Percentiles rank a stretch among this genome's conserved stretches.
Evolutionary conservation across 1,140 invertebrate genomes (phyloP).

Genomic region (Dreissena rostriformis): DNA sequence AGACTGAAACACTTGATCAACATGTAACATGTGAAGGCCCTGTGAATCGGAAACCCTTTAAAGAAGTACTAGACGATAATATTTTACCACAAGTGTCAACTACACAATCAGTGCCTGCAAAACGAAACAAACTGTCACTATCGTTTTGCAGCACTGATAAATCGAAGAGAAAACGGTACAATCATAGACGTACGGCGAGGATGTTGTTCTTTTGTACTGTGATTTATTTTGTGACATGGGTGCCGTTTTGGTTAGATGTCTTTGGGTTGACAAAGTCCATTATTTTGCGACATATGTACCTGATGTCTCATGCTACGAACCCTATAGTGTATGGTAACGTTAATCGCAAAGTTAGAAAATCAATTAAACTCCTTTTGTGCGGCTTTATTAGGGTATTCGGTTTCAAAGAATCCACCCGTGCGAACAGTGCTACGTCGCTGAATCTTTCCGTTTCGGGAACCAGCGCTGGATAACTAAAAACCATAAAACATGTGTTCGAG

Average conservation of each 20-base stretch:
- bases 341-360: constrained; percentile 62
- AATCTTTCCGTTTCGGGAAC: too few relatives aligned
- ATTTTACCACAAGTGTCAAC: too few relatives aligned
- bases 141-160: background rate
- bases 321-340: constrained; percentile 73
- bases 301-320: constrained; percentile 71
- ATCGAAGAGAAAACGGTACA: constrained; percentile 20
- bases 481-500: too few relatives aligned
- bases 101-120: too few relatives aligned
- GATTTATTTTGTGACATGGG: constrained; percentile 71
- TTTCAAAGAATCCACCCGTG: background rate
- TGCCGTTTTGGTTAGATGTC: constrained; percentile 75
- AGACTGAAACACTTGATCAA: too few relatives aligned
- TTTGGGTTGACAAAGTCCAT: constrained; percentile 66
- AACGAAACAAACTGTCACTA: too few relatives aligned
- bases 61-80: too few relatives aligned
- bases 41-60: too few relatives aligned
- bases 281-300: constrained; percentile 68
- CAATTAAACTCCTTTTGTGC: constrained; percentile 2
- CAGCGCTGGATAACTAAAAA: too few relatives aligned
- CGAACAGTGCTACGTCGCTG: too few relatives aligned
- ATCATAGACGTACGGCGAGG: constrained; percentile 67
- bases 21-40: too few relatives aligned
- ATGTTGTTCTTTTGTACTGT: constrained; percentile 75
- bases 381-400: constrained; percentile 1